Conservation (phyloP, 2,113 vertebrate genomes). For the Dermatemys mawii region DNA sequence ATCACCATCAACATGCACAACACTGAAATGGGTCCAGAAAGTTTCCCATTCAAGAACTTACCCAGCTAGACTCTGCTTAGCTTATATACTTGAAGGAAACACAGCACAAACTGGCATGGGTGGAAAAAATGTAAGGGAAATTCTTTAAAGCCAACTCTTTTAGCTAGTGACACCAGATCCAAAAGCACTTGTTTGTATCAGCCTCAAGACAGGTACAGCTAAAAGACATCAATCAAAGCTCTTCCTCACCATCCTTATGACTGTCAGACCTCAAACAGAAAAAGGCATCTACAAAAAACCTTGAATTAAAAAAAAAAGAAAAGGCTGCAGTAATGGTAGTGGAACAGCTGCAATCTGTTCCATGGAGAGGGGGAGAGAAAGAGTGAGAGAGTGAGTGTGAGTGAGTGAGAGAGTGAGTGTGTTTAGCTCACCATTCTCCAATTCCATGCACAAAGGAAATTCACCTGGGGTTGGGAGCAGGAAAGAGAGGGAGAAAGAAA, state of each 20-base stretch:
- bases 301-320: not conserved
- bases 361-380: no score
- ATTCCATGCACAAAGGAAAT: not conserved
- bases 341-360: not conserved
- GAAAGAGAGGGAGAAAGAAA: not conserved
- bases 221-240: accelerated
- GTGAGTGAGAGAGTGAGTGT: not conserved
- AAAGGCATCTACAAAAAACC: accelerated
- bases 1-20: not conserved
- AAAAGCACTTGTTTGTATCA: accelerated
- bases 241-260: accelerated
- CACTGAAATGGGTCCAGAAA: not conserved
- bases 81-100: not conserved
- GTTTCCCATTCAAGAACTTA: no score
- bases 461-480: not conserved
- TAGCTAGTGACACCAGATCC: accelerated
- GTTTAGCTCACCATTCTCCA: not conserved
- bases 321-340: not conserved
- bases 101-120: no score
- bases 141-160: not conserved
- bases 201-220: not conserved
- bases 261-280: not conserved
- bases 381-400: not conserved
- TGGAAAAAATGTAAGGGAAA: not conserved
- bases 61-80: no score